phyloP scores from a whole-genome alignment of 1,140 invertebrate genomes.

The Pachypsylla venusta region DNA sequence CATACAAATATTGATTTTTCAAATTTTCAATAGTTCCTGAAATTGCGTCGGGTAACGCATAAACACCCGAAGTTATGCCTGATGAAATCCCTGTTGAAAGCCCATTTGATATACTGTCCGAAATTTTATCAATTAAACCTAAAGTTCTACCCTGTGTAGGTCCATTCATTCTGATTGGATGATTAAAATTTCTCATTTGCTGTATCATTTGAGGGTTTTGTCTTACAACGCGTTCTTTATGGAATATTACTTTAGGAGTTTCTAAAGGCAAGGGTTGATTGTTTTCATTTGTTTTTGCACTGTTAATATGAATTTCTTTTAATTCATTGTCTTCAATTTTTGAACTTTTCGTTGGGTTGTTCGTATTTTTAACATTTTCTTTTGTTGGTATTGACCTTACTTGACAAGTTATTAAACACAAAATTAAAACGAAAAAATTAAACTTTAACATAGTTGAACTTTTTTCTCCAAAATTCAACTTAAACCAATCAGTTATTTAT shows the following conservation, averaged over 20 bases:
- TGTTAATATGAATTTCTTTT: no score
- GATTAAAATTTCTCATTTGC: background rate
- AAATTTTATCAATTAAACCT: background rate
- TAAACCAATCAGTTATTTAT: no score
- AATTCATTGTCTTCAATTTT: no score
- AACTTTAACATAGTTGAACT: no score
- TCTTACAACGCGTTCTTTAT: background rate
- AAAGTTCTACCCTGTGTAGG: background rate
- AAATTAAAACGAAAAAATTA: no score
- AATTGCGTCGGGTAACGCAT: background rate
- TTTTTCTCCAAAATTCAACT: no score
- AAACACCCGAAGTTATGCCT: background rate
- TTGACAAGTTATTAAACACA: no score
- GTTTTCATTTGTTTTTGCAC: background rate
- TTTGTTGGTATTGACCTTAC: no score
- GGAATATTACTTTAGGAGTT: background rate
- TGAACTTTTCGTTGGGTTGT: no score
- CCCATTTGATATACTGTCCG: background rate
- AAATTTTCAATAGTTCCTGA: background rate
- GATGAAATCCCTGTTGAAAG: background rate
- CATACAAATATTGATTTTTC: background rate
- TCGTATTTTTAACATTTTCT: no score
- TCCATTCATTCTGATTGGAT: background rate
- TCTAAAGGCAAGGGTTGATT: background rate
- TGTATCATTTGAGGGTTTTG: background rate